A percentile compares a stretch with the other conserved stretches of the same genome.
These are phyloP conservation scores for Apotomis turbidana DNA, from an alignment of 2,888 invertebrate species.

Conservation along the genomic window DNA sequence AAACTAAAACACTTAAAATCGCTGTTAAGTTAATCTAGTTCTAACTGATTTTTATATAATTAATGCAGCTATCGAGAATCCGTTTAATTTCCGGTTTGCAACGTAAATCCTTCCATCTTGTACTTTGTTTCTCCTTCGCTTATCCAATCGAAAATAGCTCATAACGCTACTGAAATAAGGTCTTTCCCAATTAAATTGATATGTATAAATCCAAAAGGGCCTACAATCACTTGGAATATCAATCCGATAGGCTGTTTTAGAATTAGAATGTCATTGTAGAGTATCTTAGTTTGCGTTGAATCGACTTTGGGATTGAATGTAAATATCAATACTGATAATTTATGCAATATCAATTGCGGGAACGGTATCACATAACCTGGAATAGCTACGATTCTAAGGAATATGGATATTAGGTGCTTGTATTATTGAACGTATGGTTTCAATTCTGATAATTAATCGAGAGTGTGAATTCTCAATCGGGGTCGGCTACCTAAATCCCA, in stretches of 20 bases:
- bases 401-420: too few species aligned
- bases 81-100: constrained; percentile 25
- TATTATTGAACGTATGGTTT: too few species aligned
- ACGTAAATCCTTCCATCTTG: constrained; percentile 17
- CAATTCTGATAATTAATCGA: too few species aligned
- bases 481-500: too few species aligned
- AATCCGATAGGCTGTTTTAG: neutral
- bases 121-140: constrained; percentile 3
- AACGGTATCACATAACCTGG: neutral
- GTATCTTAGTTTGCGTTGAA: constrained; percentile 18
- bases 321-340: constrained; percentile 26
- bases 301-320: constrained; percentile 25
- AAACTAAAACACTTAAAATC: too few species aligned
- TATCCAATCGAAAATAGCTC: constrained; percentile 2
- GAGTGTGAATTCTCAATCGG: too few species aligned
- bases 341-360: constrained; percentile 19
- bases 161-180: neutral
- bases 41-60: constrained; percentile 14
- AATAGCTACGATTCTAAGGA: neutral
- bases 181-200: neutral
- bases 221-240: neutral
- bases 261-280: neutral
- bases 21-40: neutral
- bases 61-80: constrained; percentile 14
- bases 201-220: neutral